phyloP scores from a whole-genome alignment of 2,888 invertebrate species.

The Diadromus collaris region DNA sequence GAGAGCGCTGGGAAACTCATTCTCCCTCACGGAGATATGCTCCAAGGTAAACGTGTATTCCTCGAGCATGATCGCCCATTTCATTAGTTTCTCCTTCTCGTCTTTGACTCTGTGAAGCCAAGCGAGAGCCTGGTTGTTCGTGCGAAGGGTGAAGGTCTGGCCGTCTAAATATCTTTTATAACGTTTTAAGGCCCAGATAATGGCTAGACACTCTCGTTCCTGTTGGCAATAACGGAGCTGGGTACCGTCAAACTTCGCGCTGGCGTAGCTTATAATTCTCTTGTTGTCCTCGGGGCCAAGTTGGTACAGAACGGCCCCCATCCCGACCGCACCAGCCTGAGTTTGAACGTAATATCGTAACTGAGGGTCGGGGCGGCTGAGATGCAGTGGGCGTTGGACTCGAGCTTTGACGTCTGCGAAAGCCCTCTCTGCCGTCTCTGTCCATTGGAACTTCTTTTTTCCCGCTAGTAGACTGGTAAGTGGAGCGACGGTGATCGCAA shows the following conservation, averaged over 20 bases:
- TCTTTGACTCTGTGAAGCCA: background rate
- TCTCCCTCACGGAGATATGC: background rate
- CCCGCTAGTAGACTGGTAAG: constrained; percentile 23
- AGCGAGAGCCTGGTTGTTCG: background rate
- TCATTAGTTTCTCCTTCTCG: background rate
- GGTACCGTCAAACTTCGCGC: too few relatives aligned
- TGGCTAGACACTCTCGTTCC: background rate
- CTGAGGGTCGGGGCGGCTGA: constrained; percentile 27
- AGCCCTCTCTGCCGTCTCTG: constrained; percentile 6
- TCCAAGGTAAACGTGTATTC: background rate
- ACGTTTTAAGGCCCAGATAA: background rate
- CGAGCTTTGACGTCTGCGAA: background rate
- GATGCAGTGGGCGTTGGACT: constrained; percentile 11
- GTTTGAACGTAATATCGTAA: constrained; percentile 21
- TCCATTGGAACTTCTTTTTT: constrained; percentile 29
- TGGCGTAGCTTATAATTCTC: constrained; percentile 42
- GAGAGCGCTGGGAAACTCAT: background rate
- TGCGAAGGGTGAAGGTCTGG: background rate
- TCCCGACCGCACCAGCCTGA: constrained; percentile 23
- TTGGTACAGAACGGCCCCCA: constrained; percentile 9
- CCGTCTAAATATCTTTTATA: background rate
- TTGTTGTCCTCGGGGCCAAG: background rate
- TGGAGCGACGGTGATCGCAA: constrained; percentile 13
- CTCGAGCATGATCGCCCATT: background rate
- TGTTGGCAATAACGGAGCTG: background rate